Conservation (phyloP, 2,797 vertebrate genomes). For the Trachops cirrhosus region DNA sequence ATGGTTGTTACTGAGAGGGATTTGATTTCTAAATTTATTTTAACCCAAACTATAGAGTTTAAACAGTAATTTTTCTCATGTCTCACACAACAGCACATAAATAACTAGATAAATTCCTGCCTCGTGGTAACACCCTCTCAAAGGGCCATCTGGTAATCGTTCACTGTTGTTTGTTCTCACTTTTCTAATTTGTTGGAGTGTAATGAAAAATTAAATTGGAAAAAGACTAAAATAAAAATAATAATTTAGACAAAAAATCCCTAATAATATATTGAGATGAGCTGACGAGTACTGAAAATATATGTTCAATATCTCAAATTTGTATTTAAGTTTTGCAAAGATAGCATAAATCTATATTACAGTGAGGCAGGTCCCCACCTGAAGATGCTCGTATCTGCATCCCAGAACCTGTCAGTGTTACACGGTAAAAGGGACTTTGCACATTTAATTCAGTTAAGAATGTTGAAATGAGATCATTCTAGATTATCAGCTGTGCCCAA, state of each 20-base stretch:
- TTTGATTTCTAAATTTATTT: neutral
- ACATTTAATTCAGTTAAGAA: neutral
- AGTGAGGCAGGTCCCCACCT: neutral
- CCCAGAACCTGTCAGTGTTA: neutral
- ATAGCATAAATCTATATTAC: neutral
- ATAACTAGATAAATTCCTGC: slow-evolving; percentile 29
- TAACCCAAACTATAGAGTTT: neutral
- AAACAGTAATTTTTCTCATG: neutral
- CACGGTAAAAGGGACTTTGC: neutral
- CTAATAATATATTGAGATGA: neutral
- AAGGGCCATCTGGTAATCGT: slow-evolving; percentile 46
- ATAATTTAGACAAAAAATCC: neutral
- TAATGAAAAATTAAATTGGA: slow-evolving; percentile 18
- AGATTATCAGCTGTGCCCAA: neutral
- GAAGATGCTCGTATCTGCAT: neutral
- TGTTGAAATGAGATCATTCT: neutral
- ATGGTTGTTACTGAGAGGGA: neutral
- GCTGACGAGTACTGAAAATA: neutral
- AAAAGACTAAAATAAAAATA: neutral
- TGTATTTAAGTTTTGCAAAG: neutral
- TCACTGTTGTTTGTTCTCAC: slow-evolving; percentile 1
- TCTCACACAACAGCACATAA: slow-evolving; percentile 35
- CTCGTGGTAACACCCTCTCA: neutral
- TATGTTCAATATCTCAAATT: neutral
- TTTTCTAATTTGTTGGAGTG: neutral